Conservation (phyloP, 2,888 invertebrate genomes). For the Machimus atricapillus region DNA sequence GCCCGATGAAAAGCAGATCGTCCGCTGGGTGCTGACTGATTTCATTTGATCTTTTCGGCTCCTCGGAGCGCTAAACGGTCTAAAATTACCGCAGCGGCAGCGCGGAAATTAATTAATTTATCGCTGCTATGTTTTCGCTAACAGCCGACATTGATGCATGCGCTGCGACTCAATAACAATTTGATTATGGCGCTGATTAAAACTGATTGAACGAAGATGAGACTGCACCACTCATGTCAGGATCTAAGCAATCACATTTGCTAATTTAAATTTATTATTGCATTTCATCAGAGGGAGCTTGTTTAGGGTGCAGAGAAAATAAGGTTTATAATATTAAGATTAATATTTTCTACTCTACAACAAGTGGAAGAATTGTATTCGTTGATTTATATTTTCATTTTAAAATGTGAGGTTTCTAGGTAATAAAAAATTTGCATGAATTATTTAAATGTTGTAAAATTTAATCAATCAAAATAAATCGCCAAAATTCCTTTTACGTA, state of each 20-base stretch:
- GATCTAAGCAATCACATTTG: neutral
- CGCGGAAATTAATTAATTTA: slow-evolving; percentile 17
- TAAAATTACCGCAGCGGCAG: neutral
- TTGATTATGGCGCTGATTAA: neutral
- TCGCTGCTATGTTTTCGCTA: neutral
- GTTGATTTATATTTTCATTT: too few relatives aligned
- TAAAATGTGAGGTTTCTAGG: too few relatives aligned
- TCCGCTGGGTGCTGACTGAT: neutral
- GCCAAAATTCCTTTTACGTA: neutral
- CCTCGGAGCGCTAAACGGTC: neutral
- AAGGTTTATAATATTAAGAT: too few relatives aligned
- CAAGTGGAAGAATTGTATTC: too few relatives aligned
- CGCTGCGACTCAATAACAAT: neutral
- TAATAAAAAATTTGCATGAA: too few relatives aligned
- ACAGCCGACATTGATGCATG: neutral
- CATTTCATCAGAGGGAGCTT: neutral
- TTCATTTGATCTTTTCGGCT: slow-evolving; percentile 30
- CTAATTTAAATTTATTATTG: neutral
- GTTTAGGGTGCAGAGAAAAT: too few relatives aligned
- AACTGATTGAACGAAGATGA: neutral
- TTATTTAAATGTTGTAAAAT: too few relatives aligned
- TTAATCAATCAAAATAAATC: neutral
- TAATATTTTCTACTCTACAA: too few relatives aligned
- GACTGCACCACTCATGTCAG: neutral
- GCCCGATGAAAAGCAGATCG: slow-evolving; percentile 26